phyloP scores from a whole-genome alignment of 1,140 invertebrate species.

The Himalopsyche phryganea region DNA sequence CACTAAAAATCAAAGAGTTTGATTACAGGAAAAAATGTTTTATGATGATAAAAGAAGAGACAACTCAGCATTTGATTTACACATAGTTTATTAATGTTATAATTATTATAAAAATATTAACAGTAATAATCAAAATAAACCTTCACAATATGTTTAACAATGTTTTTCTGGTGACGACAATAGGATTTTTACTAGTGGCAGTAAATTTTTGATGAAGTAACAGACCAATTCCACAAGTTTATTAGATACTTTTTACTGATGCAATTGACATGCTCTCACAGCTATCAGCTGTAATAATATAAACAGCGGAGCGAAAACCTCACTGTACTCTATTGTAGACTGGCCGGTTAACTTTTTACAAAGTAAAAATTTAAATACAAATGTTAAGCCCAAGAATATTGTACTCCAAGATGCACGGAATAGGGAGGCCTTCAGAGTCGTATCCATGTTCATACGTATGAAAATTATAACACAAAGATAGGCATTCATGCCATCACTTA shows the following conservation, averaged over 20 bases:
- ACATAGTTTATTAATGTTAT: too few relatives aligned
- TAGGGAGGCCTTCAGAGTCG: constrained; percentile 72
- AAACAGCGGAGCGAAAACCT: constrained; percentile 89
- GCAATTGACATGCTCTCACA: constrained; percentile 87
- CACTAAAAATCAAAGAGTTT: too few relatives aligned
- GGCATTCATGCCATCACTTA: constrained; percentile 85
- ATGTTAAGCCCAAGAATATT: constrained; percentile 77
- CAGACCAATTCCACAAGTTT: too few relatives aligned
- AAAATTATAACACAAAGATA: constrained; percentile 94
- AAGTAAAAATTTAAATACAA: constrained; percentile 89
- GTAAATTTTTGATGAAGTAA: too few relatives aligned
- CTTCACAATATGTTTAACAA: too few relatives aligned
- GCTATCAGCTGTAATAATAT: constrained; percentile 86
- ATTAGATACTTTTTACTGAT: too few relatives aligned
- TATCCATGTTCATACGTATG: constrained; percentile 84
- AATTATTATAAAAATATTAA: too few relatives aligned
- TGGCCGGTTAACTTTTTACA: constrained; percentile 83
- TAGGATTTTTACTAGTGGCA: too few relatives aligned
- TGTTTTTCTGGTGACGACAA: background rate
- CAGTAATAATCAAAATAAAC: too few relatives aligned
- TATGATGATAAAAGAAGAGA: too few relatives aligned
- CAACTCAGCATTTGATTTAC: too few relatives aligned
- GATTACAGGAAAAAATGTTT: too few relatives aligned
- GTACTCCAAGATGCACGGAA: constrained; percentile 82
- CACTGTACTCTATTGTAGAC: constrained; percentile 79